Base-by-base conservation (phyloP, 2,888 invertebrate genomes). In the Tenthredo amoena region DNA sequence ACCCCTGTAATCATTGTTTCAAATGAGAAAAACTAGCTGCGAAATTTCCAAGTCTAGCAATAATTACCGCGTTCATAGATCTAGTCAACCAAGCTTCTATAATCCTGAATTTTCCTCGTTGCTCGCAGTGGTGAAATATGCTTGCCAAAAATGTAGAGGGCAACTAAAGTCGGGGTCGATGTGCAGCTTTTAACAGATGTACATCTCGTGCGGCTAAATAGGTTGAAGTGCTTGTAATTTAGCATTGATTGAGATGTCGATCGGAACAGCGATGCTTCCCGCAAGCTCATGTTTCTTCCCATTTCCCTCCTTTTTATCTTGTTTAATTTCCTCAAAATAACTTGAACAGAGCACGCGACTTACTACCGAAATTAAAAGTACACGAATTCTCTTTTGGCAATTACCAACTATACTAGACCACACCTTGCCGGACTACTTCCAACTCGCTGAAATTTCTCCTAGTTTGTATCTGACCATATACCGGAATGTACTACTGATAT, bases 391-490 rank as follows among this genome's bases (percentile, higher is more conserved):
- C 43, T 72, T 72, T 40, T 43, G 43, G 37, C 72, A 77, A 26
- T 47, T 47, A 47, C 50, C n/a, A 31, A 77, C 77, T 55, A 50
- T 47, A 50, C 72, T 43, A 77, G 77, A 77, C 77, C 77, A 55
- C 77, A 77, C 77, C 77, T 77, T 77, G 34, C 31, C 77, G n/a
- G 47, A 74, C 21, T 2, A 40, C 18, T 26, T 81, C 62, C 21
- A 62, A 10, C 7, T 50, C 37, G 31, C 55, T 77, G 0, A 55
- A 55, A 34, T 31, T 47, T 77, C 18, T 77, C 47, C 40, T 81
- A 62, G 81, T 81, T 62, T n/a, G 77, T 40, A 31, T n/a, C 81
- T 81, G 62, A 81, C 58, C 81, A 58, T 40, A 58, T 37, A 21
- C 58, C 62, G 62, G 62, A 81, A 37, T 40, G 62, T 37, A 62